Conservation (phyloP, 2,113 vertebrate species). For the human (Homo sapiens) region GRCh38 chr1:48252501-48253000, state of each 20-base stretch:
- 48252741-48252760: background rate
- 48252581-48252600: background rate
- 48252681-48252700: background rate
- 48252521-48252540: background rate
- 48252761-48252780: background rate
- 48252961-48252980: background rate
- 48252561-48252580: background rate
- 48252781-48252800: background rate
- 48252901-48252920: background rate
- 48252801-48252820: too few relatives aligned
- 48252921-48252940: background rate
- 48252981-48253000: background rate
- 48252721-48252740: background rate
- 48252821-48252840: background rate
- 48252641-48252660: background rate
- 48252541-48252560: background rate
- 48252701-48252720: background rate
- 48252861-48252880: background rate
- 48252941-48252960: background rate
- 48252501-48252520: background rate
- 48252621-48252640: background rate
- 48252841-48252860: too few relatives aligned
- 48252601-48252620: background rate
- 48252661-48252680: background rate
- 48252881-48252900: background rate